Base-by-base conservation (phyloP, 1,140 invertebrate genomes). In the Drosophila ogumai region DNA sequence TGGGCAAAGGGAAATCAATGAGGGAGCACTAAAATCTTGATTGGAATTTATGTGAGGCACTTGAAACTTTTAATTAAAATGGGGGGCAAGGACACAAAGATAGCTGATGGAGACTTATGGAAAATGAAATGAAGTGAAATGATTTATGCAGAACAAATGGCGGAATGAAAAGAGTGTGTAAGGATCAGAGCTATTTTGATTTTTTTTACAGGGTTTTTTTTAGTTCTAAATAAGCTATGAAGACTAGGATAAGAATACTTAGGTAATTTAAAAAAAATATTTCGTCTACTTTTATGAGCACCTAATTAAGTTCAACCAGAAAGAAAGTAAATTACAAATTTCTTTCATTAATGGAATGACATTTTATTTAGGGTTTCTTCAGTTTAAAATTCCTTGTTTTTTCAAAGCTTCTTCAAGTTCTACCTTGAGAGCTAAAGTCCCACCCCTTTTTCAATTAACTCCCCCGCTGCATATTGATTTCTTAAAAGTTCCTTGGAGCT, bases 51-150 rank as follows among this genome's bases (percentile, higher is more conserved):
- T 81, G 61, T 59, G 47, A 61, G 56, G 46, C 61, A 71, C 78
- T 81, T 55, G 52, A 61, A 81, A 65, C 71, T 61, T 76, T 81
- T 81, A 81, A 81, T 81, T 81, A 73, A 76, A 81, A 34, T 40
- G 49, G 38, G 56, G 66, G 58, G 40, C 38, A 75, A 54, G 58
- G 36, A 61, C 56, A 57, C 31, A 34, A 32, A 57, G 63, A 43
- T 46, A 10, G 54, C 58, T 55, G 36, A 32, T 25, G 19, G 13
- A 55, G 38, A 17, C 40, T 41, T 49, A 40, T 17, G 40, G 40
- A 32, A 63, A 74, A 63, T 52, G 65, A 69, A 72, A 49, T 72
- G 65, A 72, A 72, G 28, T 44, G 68, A 72, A 72, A 72, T 72
- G 66, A 72, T 58, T 72, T 72, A 71, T 72, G 52, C 66, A 59